Conservation (phyloP, 2,113 vertebrate species). For the Camelus dromedarius region DNA sequence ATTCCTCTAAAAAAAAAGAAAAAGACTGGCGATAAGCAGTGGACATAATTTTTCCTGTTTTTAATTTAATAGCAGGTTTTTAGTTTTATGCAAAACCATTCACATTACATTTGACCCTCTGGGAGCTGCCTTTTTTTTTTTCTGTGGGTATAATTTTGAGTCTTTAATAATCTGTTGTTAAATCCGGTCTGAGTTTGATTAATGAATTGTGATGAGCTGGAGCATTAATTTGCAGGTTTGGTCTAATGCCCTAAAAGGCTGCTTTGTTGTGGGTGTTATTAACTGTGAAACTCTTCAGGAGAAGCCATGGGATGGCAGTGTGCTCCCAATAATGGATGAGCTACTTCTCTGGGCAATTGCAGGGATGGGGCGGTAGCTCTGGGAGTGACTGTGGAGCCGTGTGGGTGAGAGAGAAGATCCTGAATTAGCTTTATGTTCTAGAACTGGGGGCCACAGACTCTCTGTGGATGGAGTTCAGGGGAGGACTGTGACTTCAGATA, state of each 20-base stretch:
- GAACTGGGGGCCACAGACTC: not conserved
- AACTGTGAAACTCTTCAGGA: conserved; percentile 81
- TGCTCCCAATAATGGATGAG: conserved; percentile 72
- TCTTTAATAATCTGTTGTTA: conserved; percentile 91
- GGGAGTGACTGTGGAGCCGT: not conserved
- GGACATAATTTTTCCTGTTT: conserved; percentile 88
- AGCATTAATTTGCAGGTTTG: conserved; percentile 90
- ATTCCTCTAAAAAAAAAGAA: conserved; percentile 81
- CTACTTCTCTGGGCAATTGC: not conserved
- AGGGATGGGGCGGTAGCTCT: not conserved
- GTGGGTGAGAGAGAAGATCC: not conserved
- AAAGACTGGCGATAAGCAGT: conserved; percentile 86
- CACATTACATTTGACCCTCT: conserved; percentile 88
- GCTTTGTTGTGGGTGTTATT: conserved; percentile 86
- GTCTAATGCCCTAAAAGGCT: conserved; percentile 88
- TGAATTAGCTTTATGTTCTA: conserved; percentile 17
- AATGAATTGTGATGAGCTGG: conserved; percentile 90
- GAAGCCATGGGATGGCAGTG: conserved; percentile 77
- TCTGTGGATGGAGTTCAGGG: conserved; percentile 7
- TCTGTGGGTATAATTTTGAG: conserved; percentile 87
- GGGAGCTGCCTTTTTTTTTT: conserved; percentile 81
- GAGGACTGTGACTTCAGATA: not conserved
- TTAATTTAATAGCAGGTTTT: conserved; percentile 91
- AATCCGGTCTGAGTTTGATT: conserved; percentile 89
- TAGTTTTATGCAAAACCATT: conserved; percentile 91